Evolutionary conservation across 2,113 vertebrate species (phyloP).

Genomic region (Grammomys dolichurus): DNA sequence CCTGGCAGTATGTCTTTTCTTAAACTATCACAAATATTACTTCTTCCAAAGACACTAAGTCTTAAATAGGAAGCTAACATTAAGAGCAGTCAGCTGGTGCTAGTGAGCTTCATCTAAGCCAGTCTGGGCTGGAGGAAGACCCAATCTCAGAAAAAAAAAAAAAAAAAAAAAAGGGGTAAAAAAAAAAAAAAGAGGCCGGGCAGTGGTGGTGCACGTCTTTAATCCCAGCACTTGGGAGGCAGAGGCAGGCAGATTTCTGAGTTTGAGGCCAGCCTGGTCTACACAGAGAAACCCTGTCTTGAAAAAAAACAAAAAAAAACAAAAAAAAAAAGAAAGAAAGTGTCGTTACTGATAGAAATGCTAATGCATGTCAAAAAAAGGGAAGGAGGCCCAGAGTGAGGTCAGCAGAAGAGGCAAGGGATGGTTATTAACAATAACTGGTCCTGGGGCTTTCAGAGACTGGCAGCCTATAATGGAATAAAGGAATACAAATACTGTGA

Average conservation of each 20-base stretch:
- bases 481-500: not conserved
- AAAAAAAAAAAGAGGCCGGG: too few relatives aligned
- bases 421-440: not conserved
- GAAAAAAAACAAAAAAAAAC: too few relatives aligned
- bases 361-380: not conserved
- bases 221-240: not conserved
- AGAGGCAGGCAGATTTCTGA: not conserved
- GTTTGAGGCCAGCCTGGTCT: not conserved
- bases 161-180: too few relatives aligned
- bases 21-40: not conserved
- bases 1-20: not conserved
- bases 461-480: not conserved
- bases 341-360: constrained; percentile 58
- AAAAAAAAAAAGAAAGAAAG: too few relatives aligned
- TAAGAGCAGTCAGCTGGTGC: not conserved
- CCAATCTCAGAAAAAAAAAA: too few relatives aligned
- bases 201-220: not conserved
- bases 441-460: not conserved
- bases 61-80: not conserved
- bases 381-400: not conserved
- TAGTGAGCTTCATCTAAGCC: not conserved
- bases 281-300: not conserved
- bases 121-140: not conserved
- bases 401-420: not conserved
- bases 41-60: constrained; percentile 42